Conservation (phyloP, 2,888 invertebrate genomes). For the Alcis repandata region DNA sequence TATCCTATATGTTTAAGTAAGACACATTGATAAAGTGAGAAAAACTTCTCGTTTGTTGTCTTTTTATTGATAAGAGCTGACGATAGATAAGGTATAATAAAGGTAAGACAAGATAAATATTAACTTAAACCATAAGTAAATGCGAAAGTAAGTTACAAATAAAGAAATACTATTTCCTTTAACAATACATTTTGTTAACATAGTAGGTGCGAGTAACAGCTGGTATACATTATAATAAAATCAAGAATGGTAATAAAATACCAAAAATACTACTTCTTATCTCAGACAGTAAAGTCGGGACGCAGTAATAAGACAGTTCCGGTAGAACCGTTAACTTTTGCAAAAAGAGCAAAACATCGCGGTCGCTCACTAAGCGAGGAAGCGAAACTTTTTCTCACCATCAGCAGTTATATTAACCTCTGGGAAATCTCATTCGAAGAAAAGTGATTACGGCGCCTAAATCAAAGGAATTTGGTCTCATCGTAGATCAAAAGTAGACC, state of each 20-base stretch:
- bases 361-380: neutral
- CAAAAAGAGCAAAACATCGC: constrained; percentile 5
- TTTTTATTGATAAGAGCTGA: too few species aligned
- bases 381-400: constrained; percentile 5
- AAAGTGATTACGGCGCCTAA: neutral
- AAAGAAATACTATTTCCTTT: too few species aligned
- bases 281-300: neutral
- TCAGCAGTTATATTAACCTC: constrained; percentile 2
- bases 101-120: too few species aligned
- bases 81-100: too few species aligned
- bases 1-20: neutral
- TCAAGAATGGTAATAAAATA: too few species aligned
- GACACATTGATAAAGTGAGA: too few species aligned
- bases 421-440: constrained; percentile 6
- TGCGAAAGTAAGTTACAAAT: too few species aligned
- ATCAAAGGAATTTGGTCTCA: neutral
- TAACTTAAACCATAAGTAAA: too few species aligned
- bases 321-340: neutral
- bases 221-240: too few species aligned
- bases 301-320: neutral
- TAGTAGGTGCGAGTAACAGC: too few species aligned
- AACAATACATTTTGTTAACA: too few species aligned
- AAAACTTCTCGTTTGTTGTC: too few species aligned
- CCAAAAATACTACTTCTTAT: neutral
- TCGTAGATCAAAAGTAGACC: neutral